A percentile compares a stretch with the other conserved stretches of the same genome.
Evolutionary conservation across 2,888 invertebrate species (phyloP).

Genomic region (Druceiella hillmani): DNA sequence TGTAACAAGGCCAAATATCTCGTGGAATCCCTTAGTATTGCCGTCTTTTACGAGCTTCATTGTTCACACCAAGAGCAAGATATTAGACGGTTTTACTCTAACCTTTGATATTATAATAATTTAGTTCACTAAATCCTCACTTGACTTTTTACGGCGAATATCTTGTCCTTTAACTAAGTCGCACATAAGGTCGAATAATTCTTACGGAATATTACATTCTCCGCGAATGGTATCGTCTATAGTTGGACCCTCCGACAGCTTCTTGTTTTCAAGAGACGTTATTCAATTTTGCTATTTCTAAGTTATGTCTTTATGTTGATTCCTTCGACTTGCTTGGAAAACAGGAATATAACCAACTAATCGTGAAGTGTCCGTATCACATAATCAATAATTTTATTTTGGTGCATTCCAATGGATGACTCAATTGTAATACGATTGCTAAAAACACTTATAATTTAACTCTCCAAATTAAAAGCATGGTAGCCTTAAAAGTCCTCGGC

Average conservation of each 20-base stretch:
- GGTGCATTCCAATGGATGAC: constrained; percentile 21
- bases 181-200: constrained; percentile 21
- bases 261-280: constrained; percentile 21
- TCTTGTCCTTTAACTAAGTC: constrained; percentile 21
- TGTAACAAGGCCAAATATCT: too few species aligned
- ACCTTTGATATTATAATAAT: constrained; percentile 27
- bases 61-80: constrained; percentile 24
- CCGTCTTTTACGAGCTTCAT: too few species aligned
- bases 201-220: constrained; percentile 21
- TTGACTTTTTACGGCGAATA: constrained; percentile 17
- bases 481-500: constrained; percentile 23
- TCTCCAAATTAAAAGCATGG: constrained; percentile 24
- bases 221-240: constrained; percentile 20
- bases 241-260: constrained; percentile 18
- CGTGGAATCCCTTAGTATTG: too few species aligned
- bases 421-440: constrained; percentile 23
- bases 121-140: constrained; percentile 20
- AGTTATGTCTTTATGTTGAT: constrained; percentile 23
- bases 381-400: constrained; percentile 24
- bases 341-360: constrained; percentile 21
- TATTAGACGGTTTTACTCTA: constrained; percentile 28
- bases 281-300: constrained; percentile 25
- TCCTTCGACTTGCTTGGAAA: constrained; percentile 14
- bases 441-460: constrained; percentile 24
- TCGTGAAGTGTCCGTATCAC: constrained; percentile 23